Evolutionary conservation across 2,113 vertebrate species (phyloP).

Genomic region (Eulemur rufifrons): DNA sequence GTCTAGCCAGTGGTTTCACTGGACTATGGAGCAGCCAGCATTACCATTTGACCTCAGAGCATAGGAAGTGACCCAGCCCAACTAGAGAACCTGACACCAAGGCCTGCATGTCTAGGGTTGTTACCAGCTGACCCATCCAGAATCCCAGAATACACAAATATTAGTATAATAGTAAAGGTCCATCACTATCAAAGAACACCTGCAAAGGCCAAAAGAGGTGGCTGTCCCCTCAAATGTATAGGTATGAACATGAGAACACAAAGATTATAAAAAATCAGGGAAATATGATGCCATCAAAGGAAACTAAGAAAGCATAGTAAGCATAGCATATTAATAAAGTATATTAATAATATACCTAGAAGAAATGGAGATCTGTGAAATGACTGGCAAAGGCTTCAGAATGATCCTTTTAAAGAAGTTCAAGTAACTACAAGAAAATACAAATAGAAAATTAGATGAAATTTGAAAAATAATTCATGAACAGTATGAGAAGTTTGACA

Average conservation of each 20-base stretch:
- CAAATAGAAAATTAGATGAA: neutral
- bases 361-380: neutral
- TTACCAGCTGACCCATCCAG: neutral
- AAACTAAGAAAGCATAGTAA: neutral
- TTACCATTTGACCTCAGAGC: neutral
- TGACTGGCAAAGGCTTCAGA: neutral
- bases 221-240: neutral
- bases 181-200: neutral
- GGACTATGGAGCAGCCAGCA: neutral
- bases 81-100: neutral
- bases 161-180: neutral
- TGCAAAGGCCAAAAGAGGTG: neutral
- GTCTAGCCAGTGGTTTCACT: neutral
- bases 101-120: neutral
- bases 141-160: neutral
- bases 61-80: neutral
- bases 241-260: neutral
- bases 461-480: neutral
- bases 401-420: neutral
- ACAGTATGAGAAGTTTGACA: neutral
- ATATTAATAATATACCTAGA: neutral
- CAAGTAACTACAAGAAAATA: neutral
- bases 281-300: neutral
- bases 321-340: neutral
- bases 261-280: neutral